phyloP scores from a whole-genome alignment of 2,113 vertebrate species.

The Ictidomys tridecemlineatus region DNA sequence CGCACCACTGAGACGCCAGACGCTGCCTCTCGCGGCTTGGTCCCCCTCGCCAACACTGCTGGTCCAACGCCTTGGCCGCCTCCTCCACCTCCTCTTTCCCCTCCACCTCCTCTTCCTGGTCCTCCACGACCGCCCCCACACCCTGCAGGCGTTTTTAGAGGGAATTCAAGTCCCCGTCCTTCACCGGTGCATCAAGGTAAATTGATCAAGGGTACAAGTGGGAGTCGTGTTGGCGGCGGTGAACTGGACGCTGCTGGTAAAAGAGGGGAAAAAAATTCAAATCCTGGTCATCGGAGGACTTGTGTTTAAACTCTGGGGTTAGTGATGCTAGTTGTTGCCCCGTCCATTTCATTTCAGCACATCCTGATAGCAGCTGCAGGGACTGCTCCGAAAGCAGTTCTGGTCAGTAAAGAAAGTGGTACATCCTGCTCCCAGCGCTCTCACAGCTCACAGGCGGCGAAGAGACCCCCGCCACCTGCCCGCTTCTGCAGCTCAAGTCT shows the following conservation, averaged over 20 bases:
- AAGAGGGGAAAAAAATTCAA: constrained; percentile 68
- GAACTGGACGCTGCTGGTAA: constrained; percentile 65
- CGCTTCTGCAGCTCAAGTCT: neutral
- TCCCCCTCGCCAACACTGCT: neutral
- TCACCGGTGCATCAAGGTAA: constrained; percentile 68
- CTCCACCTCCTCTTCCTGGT: constrained; percentile 21
- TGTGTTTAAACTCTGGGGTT: constrained; percentile 64
- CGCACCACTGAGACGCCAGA: neutral
- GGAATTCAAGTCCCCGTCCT: constrained; percentile 74
- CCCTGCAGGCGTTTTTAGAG: constrained; percentile 57
- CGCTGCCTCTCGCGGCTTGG: neutral
- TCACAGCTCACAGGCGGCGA: neutral
- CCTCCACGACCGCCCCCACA: constrained; percentile 46
- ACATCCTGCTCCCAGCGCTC: neutral
- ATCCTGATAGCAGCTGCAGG: neutral
- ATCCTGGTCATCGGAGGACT: constrained; percentile 2
- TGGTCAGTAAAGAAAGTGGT: neutral
- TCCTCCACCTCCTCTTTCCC: neutral
- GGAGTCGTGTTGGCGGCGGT: constrained; percentile 68
- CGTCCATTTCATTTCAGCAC: neutral
- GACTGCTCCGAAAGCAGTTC: neutral
- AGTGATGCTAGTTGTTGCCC: neutral
- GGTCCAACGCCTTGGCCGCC: neutral
- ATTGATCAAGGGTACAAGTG: constrained; percentile 52
- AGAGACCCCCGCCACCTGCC: neutral